Base-by-base conservation (phyloP, 1,140 invertebrate genomes). In the Leptopilina boulardi region DNA sequence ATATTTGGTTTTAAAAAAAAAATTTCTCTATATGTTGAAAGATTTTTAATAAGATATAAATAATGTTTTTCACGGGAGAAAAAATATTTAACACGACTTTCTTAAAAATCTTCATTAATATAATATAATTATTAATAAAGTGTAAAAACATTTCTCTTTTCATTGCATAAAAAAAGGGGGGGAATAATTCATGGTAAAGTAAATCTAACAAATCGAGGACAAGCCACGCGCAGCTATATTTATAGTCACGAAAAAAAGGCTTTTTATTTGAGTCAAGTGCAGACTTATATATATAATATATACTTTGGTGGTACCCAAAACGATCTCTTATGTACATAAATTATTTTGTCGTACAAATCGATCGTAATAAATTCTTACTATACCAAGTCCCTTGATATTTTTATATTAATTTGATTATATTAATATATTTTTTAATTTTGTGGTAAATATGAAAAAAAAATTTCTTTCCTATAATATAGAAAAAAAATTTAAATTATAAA, bases 131-230 rank as follows among this genome's bases (percentile, higher is more conserved):
- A 19, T 3, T 56, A 9, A 59, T 11, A 59, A 59, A 26, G 5
- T n/a, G n/a, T n/a, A 26, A 15, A 59, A 59, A 59, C 2, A 26
- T 59, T 30, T 59, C 21, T 59, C 9, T 30, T 30, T 59, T 26
- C 5, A 13, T 10, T 18, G 9, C 41, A 38, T 38, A 38, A 34
- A 54, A 54, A 54, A 54, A 18, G 18, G 18, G 51, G 51, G 8
- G n/a, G n/a, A 56, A 56, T 56, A 66, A 66, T 23, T 66, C 59
- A 66, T 66, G 59, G 21, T 30, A 30, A 30, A 30, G 59, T 30
- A 9, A 66, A 66, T 8, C 8, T 15, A 66, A 11, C 10, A 30
- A 26, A 66, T 66, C 21, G 59, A 66, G 59, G 59, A n/a, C 59
- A 66, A n/a, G n/a, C n/a, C n/a, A n/a, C n/a, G n/a, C 34, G 34